Evolutionary conservation across 2,888 invertebrate genomes (phyloP), one percentile per base, ranked within the genome.

Genomic region (Leptopterna dolabrata): DNA sequence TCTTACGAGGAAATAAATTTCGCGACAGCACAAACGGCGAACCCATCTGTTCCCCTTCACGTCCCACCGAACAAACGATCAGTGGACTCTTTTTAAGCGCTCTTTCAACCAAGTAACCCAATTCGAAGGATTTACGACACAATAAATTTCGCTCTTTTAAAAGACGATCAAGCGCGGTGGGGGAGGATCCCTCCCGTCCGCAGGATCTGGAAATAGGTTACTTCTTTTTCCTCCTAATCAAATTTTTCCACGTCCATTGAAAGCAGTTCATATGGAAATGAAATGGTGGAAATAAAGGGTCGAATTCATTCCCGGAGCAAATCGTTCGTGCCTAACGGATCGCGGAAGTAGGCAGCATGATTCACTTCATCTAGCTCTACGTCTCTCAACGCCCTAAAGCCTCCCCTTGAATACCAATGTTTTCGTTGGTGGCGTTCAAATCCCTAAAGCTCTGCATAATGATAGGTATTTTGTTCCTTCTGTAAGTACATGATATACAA

Each of bases 261-360:
- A 83, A 70, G 83, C 83, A 63, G 83, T 83, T 83, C 83, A 83
- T 83, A 83, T 83, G 83, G 83, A 83, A 83, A 83, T 83, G 63
- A 83, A 83, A 63, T 43, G 83, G 70, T 43, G 83, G 70, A 70
- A 83, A 83, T 83, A 83, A 83, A 83, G 81, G 83, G 63, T 43
- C 70, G 70, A 70, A 63, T 83, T 70, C 55, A 70, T 41, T 83
- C 63, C 70, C 63, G 24, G 43, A 41, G 70, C 83, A 83, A 83
- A 83, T 83, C 83, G 83, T 47, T 70, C 70, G 83, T 63, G 83
- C 55, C 83, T 55, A 30, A 83, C 11, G 45, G 78, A 45, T 14
- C 78, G 45, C 7, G 36, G 70, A 36, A 19, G 36, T 30, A 27
- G 29, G 55, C 0, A 11, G 30, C 81, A 78, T 78, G 78, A 78